Evolutionary conservation across 2,797 vertebrate species (phyloP).

Genomic region (Rallus crepitans): DNA sequence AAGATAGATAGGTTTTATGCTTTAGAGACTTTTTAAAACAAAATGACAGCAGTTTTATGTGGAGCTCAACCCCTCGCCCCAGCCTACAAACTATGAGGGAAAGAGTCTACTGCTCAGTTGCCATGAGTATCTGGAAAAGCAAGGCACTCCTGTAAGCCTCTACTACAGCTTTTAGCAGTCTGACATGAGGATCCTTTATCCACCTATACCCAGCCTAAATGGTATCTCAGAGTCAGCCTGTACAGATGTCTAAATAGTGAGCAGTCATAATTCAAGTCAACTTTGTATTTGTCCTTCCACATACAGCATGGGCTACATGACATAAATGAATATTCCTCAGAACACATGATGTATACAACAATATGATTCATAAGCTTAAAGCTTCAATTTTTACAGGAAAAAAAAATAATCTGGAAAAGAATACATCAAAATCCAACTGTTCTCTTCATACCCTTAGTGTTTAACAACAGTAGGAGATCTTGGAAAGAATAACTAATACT

Average conservation of each 20-base stretch:
- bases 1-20: not conserved
- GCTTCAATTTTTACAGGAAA: not conserved
- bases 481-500: not conserved
- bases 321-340: not conserved
- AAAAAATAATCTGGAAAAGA: not conserved
- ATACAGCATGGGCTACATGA: not conserved
- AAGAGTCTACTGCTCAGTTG: not conserved
- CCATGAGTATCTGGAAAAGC: not conserved
- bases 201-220: not conserved
- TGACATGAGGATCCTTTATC: not conserved
- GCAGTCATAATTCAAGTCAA: not conserved
- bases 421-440: not conserved
- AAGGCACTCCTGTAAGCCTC: not conserved
- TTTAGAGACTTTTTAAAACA: not conserved
- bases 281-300: not conserved
- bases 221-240: not conserved
- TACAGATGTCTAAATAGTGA: not conserved
- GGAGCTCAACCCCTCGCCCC: fast-evolving
- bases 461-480: not conserved
- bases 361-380: not conserved
- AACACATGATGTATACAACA: not conserved
- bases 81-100: not conserved
- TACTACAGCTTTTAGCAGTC: not conserved
- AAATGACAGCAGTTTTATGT: not conserved
- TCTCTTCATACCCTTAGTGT: not conserved